Percentiles rank a stretch among this genome's conserved stretches.
phyloP scores from a whole-genome alignment of 2,888 invertebrate genomes.

The Drosophila buzzatii region DNA sequence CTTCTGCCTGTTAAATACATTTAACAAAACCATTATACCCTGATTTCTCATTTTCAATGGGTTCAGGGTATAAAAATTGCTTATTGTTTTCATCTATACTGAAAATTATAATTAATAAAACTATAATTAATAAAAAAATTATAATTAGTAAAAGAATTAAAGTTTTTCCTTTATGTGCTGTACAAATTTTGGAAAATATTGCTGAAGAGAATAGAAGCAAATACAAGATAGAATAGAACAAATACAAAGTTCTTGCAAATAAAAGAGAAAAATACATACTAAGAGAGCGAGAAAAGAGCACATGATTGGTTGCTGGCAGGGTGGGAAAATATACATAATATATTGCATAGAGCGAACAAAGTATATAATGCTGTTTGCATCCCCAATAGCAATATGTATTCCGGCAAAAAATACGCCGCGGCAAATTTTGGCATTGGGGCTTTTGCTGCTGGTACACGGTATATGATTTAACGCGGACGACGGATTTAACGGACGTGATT shows the following conservation, averaged over 20 bases:
- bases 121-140: not conserved
- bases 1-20: no score
- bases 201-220: slow-evolving; percentile 8
- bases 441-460: slow-evolving; percentile 25
- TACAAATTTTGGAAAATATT: slow-evolving; percentile 3
- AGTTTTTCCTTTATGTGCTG: not conserved
- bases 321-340: slow-evolving; percentile 40
- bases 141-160: not conserved
- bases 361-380: slow-evolving; percentile 71
- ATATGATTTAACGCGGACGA: slow-evolving; percentile 22
- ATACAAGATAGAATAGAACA: slow-evolving; percentile 13
- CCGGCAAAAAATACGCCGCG: slow-evolving; percentile 60
- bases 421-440: slow-evolving; percentile 33
- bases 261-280: slow-evolving; percentile 38
- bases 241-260: not conserved
- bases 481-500: slow-evolving; percentile 21
- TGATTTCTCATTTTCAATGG: no score
- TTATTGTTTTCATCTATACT: no score
- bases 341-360: not conserved
- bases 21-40: no score
- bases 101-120: not conserved
- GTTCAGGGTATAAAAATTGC: no score
- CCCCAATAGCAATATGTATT: slow-evolving; percentile 82
- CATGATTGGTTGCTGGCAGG: slow-evolving; percentile 55
- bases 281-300: slow-evolving; percentile 56